A percentile compares a stretch with the other conserved stretches of the same genome.
These are phyloP conservation scores for Cosmia trapezina DNA, from an alignment of 2,888 invertebrate species.

Conservation along the genomic window DNA sequence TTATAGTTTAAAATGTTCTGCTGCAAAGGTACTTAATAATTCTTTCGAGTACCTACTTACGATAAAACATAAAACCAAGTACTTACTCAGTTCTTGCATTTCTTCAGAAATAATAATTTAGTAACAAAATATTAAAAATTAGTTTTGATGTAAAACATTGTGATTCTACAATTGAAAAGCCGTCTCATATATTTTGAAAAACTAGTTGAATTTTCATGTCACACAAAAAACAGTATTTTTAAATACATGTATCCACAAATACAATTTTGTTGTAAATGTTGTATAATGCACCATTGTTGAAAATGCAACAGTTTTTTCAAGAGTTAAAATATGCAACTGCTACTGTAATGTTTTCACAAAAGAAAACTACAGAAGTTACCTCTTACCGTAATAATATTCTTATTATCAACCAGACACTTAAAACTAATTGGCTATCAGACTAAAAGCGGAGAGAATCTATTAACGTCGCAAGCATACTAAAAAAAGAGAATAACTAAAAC, in stretches of 20 bases:
- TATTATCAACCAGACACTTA: constrained; percentile 12
- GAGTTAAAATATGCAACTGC: background rate
- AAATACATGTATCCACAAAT: background rate
- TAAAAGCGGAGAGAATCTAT: constrained; percentile 39
- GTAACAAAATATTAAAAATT: background rate
- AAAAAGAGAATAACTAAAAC: constrained; percentile 10
- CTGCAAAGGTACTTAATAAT: constrained; percentile 1
- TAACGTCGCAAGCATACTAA: constrained; percentile 12
- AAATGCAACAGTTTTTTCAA: background rate
- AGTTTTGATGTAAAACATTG: background rate
- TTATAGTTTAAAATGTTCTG: background rate
- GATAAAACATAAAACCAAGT: background rate
- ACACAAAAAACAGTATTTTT: background rate
- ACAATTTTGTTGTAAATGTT: background rate
- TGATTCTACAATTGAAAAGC: background rate
- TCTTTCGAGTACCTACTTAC: background rate
- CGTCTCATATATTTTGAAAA: background rate
- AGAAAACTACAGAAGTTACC: background rate
- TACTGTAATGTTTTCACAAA: background rate
- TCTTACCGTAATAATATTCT: constrained; percentile 14
- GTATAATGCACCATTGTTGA: background rate
- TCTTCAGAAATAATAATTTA: background rate
- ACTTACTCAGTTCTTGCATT: background rate
- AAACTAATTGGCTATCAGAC: constrained; percentile 42
- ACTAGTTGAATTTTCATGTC: background rate